A percentile compares a stretch with the other conserved stretches of the same genome.
These are phyloP conservation scores for Xyrichtys novacula DNA, from an alignment of 2,797 vertebrate genomes.

Conservation along the genomic window DNA sequence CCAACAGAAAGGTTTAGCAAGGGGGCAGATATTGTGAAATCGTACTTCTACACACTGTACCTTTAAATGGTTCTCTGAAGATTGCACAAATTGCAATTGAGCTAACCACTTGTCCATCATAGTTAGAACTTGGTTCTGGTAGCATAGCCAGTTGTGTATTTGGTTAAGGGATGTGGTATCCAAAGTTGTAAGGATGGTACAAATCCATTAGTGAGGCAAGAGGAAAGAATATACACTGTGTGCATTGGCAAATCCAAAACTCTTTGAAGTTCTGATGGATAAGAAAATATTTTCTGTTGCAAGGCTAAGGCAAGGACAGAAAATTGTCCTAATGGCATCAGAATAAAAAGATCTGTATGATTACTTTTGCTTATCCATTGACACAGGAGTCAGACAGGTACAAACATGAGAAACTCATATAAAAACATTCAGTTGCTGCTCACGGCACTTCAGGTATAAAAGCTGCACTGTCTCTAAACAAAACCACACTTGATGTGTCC, in stretches of 20 bases:
- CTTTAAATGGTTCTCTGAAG: too few relatives aligned
- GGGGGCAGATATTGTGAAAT: too few relatives aligned
- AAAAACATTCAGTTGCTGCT: background rate
- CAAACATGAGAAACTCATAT: background rate
- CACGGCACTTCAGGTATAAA: background rate
- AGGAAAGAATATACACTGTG: background rate
- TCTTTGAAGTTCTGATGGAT: background rate
- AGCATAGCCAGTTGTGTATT: slow-evolving; percentile 1
- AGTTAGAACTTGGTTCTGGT: slow-evolving; percentile 5
- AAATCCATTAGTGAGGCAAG: background rate
- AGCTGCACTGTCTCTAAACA: background rate
- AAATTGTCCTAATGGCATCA: background rate
- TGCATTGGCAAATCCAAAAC: background rate
- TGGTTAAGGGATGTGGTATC: background rate
- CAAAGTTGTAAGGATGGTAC: background rate
- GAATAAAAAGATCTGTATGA: background rate
- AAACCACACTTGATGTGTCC: too few relatives aligned
- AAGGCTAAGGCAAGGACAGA: background rate
- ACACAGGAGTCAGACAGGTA: background rate
- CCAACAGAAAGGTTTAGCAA: too few relatives aligned
- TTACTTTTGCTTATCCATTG: background rate
- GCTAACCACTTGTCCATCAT: background rate
- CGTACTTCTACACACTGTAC: too few relatives aligned
- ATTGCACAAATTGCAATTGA: background rate
- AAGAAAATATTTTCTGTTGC: background rate